Evolutionary conservation across 2,797 vertebrate species (phyloP).

Genomic region (Chiloscyllium punctatum): DNA sequence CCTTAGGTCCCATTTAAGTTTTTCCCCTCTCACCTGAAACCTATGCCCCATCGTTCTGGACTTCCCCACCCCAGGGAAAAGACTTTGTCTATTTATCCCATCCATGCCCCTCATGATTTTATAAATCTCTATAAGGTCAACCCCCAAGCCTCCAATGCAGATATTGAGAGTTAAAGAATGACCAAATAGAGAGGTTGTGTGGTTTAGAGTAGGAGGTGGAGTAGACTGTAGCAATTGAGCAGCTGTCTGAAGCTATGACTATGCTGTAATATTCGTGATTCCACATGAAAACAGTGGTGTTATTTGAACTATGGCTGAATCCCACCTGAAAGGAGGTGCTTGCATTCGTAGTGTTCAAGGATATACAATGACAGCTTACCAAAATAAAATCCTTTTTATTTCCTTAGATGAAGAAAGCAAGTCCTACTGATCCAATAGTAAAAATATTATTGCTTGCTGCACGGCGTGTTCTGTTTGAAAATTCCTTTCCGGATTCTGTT

Average conservation of each 20-base stretch:
- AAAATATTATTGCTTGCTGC: neutral
- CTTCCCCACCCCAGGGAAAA: too few relatives aligned
- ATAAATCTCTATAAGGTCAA: too few relatives aligned
- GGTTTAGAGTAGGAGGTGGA: neutral
- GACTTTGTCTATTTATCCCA: too few relatives aligned
- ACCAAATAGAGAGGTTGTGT: neutral
- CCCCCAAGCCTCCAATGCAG: too few relatives aligned
- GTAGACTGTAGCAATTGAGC: neutral
- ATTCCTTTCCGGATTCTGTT: conserved; percentile 14
- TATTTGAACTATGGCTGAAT: neutral
- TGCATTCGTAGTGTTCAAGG: neutral
- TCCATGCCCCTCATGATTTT: too few relatives aligned
- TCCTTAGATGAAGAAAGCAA: neutral
- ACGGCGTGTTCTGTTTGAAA: neutral
- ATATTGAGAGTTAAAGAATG: neutral
- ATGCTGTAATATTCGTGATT: neutral
- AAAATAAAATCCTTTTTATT: conserved; percentile 16
- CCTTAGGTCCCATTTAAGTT: too few relatives aligned
- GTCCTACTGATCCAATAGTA: neutral
- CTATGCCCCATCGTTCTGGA: too few relatives aligned
- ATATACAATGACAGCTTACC: neutral
- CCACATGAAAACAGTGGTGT: neutral
- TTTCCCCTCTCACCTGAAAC: too few relatives aligned
- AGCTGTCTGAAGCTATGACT: neutral
- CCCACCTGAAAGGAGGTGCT: neutral